phyloP scores from a whole-genome alignment of 2,888 invertebrate species.

The Trichopria drosophilae region DNA sequence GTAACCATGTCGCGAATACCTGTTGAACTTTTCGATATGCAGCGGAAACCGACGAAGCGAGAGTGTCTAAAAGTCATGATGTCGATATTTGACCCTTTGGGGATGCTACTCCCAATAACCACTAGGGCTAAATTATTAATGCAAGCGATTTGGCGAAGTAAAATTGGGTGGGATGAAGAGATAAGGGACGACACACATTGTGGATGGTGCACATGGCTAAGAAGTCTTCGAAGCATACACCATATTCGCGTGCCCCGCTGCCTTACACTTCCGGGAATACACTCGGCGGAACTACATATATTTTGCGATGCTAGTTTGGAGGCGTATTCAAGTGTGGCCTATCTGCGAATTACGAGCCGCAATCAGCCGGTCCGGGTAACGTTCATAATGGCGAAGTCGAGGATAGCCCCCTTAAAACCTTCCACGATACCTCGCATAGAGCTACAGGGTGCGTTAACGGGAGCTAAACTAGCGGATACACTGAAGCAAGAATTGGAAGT shows the following conservation, averaged over 20 bases:
- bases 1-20: not conserved
- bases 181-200: not conserved
- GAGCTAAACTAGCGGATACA: not conserved
- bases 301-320: conserved; percentile 40
- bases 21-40: not conserved
- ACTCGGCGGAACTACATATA: conserved; percentile 32
- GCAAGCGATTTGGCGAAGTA: conserved; percentile 9
- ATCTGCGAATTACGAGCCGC: too few species aligned
- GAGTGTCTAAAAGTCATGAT: conserved; percentile 9
- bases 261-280: conserved; percentile 6
- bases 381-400: too few species aligned
- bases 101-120: conserved; percentile 1
- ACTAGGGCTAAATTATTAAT: conserved; percentile 12
- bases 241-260: conserved; percentile 1
- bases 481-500: conserved; percentile 7
- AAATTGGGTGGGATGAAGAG: conserved; percentile 12
- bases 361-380: too few species aligned
- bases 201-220: conserved; percentile 9
- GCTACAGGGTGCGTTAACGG: conserved; percentile 27
- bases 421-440: conserved; percentile 17
- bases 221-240: not conserved
- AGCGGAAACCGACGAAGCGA: conserved; percentile 7
- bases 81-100: conserved; percentile 14
- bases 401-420: not conserved
- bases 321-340: too few species aligned